A percentile compares a stretch with the other conserved stretches of the same genome.
These are phyloP conservation scores for Malacoctenus gilli DNA, from an alignment of 2,797 vertebrate species.

Conservation along the genomic window DNA sequence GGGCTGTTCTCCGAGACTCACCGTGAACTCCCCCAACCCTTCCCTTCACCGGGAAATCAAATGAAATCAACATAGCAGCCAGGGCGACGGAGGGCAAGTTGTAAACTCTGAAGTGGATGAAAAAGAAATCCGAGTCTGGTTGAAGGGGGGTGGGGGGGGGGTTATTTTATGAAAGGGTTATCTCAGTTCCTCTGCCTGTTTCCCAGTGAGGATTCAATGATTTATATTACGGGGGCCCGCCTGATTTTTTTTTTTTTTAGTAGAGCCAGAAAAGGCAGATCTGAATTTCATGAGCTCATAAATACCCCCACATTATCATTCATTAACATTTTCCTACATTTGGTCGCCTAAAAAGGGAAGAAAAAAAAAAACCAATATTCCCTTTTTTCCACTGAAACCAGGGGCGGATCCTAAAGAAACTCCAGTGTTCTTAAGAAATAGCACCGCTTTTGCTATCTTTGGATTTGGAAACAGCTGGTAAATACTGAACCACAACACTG, in stretches of 20 bases:
- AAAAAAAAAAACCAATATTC: constrained; percentile 27
- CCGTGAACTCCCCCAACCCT: no score
- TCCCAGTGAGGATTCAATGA: constrained; percentile 45
- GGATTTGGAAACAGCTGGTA: no score
- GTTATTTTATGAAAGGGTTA: constrained; percentile 31
- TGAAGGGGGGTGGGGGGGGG: neutral
- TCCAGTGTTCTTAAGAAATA: neutral
- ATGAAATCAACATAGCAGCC: no score
- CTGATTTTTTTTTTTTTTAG: constrained; percentile 51
- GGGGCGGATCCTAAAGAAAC: constrained; percentile 9
- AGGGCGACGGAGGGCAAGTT: constrained; percentile 6
- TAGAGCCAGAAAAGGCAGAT: constrained; percentile 40
- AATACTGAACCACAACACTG: no score
- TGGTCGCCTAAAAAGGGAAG: constrained; percentile 38
- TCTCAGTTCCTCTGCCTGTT: constrained; percentile 27
- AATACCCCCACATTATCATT: constrained; percentile 66
- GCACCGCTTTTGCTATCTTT: neutral
- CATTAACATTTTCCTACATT: constrained; percentile 62
- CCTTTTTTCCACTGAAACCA: constrained; percentile 9
- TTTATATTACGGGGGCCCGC: constrained; percentile 41
- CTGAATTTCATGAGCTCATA: constrained; percentile 72
- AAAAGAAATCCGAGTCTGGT: no score
- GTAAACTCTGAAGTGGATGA: constrained; percentile 4
- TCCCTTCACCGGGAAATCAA: no score
- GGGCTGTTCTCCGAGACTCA: no score